Percentiles rank a stretch among this genome's conserved stretches.
These are phyloP conservation scores for Drosophila gunungcola DNA, from an alignment of 1,140 invertebrate species.

Conservation along the genomic window DNA sequence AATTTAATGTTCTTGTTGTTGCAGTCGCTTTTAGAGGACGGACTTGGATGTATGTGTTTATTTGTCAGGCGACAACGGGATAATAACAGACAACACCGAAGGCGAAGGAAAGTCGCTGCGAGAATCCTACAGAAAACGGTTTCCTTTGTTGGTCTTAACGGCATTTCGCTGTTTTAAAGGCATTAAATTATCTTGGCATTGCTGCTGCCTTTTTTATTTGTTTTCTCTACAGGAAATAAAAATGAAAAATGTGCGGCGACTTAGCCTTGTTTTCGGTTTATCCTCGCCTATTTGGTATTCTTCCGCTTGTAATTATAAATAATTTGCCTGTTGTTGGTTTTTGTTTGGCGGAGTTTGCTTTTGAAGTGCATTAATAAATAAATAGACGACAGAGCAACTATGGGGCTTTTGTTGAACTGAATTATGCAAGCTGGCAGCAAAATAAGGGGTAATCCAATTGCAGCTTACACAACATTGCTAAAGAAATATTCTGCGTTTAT, in stretches of 20 bases:
- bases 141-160: conserved; percentile 71
- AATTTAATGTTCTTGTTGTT: conserved; percentile 76
- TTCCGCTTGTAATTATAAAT: conserved; percentile 70
- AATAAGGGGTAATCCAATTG: conserved; percentile 63
- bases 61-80: conserved; percentile 80
- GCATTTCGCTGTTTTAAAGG: conserved; percentile 79
- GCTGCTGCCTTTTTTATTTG: conserved; percentile 9
- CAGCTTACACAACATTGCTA: conserved; percentile 5
- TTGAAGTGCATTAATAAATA: conserved; percentile 69
- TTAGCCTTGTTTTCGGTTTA: conserved; percentile 38
- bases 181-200: conserved; percentile 72
- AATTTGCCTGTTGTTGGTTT: conserved; percentile 53
- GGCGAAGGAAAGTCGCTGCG: conserved; percentile 33
- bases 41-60: conserved; percentile 62
- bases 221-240: conserved; percentile 46
- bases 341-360: conserved; percentile 14
- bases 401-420: conserved; percentile 33
- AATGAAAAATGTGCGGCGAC: conserved; percentile 74
- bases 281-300: conserved; percentile 2
- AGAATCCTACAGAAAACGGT: conserved; percentile 27
- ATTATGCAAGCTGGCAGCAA: conserved; percentile 53
- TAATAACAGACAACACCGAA: conserved; percentile 64
- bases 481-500: not conserved
- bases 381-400: conserved; percentile 62
- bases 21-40: conserved; percentile 45